These are phyloP conservation scores for Galerucella pusilla DNA, from an alignment of 2,888 invertebrate species.

Conservation along the genomic window DNA sequence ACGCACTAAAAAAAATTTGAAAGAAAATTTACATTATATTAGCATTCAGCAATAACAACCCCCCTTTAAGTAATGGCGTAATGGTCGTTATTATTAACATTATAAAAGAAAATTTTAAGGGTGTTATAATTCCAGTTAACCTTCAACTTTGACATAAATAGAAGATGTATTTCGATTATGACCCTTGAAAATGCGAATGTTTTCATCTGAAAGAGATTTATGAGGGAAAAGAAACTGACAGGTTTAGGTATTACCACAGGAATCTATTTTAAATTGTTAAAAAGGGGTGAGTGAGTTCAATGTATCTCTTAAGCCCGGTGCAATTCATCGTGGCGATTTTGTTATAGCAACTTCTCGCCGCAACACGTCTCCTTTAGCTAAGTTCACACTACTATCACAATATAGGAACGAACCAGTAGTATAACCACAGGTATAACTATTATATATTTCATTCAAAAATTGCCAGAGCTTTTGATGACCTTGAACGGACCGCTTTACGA, in stretches of 20 bases:
- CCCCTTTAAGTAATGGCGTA: constrained; percentile 24
- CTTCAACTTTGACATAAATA: constrained; percentile 23
- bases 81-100: constrained; percentile 32
- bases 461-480: too few relatives aligned
- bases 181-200: constrained; percentile 11
- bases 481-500: too few relatives aligned
- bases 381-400: too few relatives aligned
- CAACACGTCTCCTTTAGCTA: too few relatives aligned
- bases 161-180: constrained; percentile 12
- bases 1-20: constrained; percentile 11
- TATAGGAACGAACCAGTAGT: too few relatives aligned
- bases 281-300: neutral
- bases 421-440: too few relatives aligned
- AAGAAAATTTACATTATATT: constrained; percentile 23
- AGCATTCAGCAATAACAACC: constrained; percentile 24
- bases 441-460: too few relatives aligned
- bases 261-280: neutral
- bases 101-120: constrained; percentile 25
- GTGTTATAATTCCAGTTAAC: constrained; percentile 26
- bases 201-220: neutral
- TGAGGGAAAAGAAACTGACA: neutral
- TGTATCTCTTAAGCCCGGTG: neutral
- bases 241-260: neutral
- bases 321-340: too few relatives aligned
- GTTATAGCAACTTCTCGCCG: too few relatives aligned